Evolutionary conservation across 2,113 vertebrate species (phyloP).

Genomic region (Platysteira castanea): DNA sequence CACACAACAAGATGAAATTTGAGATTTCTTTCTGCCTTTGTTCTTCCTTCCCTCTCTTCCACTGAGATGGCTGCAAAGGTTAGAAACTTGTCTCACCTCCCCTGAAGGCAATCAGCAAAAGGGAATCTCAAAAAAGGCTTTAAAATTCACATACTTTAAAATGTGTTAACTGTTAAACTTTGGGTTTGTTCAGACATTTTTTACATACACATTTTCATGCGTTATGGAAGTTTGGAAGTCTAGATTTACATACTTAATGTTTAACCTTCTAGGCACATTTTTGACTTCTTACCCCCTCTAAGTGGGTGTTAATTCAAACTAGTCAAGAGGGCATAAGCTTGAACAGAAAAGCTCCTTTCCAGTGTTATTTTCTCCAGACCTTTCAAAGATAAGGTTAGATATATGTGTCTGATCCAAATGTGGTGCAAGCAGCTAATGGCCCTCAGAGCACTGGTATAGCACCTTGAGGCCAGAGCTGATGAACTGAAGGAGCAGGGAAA

Average conservation of each 20-base stretch:
- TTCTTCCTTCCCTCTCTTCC: conserved; percentile 39
- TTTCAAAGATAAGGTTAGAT: conserved; percentile 61
- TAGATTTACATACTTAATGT: conserved; percentile 46
- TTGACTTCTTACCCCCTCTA: conserved; percentile 37
- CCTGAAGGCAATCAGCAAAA: conserved; percentile 64
- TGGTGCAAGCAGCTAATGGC: conserved; percentile 51
- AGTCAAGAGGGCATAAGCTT: conserved; percentile 9
- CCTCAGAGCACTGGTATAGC: conserved; percentile 16
- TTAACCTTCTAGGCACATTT: conserved; percentile 57
- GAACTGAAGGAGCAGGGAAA: conserved; percentile 30
- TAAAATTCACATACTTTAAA: conserved; percentile 50
- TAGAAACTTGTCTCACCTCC: conserved; percentile 53
- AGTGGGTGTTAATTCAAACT: conserved; percentile 58
- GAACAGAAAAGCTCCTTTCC: conserved; percentile 32
- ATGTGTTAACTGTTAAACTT: conserved; percentile 28
- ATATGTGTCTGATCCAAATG: conserved; percentile 34
- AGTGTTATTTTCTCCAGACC: conserved; percentile 53
- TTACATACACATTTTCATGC: conserved; percentile 42
- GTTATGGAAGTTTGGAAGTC: conserved; percentile 37
- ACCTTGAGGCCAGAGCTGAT: conserved; percentile 50
- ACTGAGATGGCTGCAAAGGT: conserved; percentile 57
- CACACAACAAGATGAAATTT: conserved; percentile 45
- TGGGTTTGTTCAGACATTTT: conserved; percentile 25
- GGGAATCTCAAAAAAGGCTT: conserved; percentile 30
- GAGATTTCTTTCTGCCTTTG: conserved; percentile 24